Evolutionary conservation across 2,113 vertebrate genomes (phyloP).

Genomic region (Sakesphorus luctuosus): DNA sequence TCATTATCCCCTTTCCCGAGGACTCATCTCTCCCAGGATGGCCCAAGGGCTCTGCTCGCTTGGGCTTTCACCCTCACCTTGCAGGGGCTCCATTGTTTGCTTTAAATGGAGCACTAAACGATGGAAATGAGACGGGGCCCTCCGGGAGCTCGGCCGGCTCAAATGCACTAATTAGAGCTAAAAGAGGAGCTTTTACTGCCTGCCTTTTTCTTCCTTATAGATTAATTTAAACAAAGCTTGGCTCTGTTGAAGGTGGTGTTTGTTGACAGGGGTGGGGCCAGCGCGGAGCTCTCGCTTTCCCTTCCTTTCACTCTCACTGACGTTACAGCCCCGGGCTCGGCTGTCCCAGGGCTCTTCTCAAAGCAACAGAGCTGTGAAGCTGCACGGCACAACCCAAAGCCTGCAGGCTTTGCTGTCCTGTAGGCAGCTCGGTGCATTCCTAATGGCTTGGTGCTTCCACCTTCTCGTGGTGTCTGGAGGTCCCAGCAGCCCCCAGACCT

Average conservation of each 20-base stretch:
- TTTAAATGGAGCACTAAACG: slow-evolving; percentile 22
- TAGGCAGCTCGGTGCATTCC: background rate
- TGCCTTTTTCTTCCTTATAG: background rate
- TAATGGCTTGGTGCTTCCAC: background rate
- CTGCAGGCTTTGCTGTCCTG: background rate
- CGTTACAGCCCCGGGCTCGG: background rate
- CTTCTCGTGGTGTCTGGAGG: background rate
- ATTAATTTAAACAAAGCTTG: slow-evolving; percentile 51
- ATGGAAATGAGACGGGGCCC: slow-evolving; percentile 29
- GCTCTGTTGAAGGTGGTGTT: slow-evolving; percentile 5
- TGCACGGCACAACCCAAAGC: background rate
- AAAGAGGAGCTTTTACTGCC: slow-evolving; percentile 57
- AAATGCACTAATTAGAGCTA: slow-evolving; percentile 59
- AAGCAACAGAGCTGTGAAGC: background rate
- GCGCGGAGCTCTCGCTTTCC: background rate
- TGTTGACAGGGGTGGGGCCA: slow-evolving; percentile 25
- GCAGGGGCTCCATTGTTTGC: slow-evolving; percentile 45
- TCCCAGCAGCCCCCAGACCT: background rate
- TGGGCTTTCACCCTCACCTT: slow-evolving; percentile 54
- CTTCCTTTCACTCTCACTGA: background rate
- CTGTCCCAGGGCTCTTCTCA: background rate
- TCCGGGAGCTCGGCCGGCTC: slow-evolving; percentile 26
- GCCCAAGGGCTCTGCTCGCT: slow-evolving; percentile 71
- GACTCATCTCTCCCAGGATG: slow-evolving; percentile 68
- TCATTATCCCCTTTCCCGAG: slow-evolving; percentile 63